These are phyloP conservation scores for Columba guinea DNA, from an alignment of 2,797 vertebrate genomes.

Conservation along the genomic window DNA sequence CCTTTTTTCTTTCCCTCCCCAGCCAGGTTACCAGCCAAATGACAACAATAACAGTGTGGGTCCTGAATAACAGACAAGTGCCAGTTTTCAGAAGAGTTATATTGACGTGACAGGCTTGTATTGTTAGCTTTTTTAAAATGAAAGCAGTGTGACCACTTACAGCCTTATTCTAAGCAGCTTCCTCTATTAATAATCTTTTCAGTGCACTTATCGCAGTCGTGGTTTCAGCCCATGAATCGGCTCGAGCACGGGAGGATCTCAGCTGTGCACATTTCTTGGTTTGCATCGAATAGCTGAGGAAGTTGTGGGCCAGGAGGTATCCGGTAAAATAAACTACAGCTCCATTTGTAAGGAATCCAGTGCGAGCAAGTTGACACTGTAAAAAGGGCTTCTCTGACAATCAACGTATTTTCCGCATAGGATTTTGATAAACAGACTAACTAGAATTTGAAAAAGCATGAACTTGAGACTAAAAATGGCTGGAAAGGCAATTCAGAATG, in stretches of 20 bases:
- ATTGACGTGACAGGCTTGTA: neutral
- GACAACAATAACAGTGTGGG: neutral
- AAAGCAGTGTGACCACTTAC: neutral
- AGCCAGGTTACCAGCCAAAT: neutral
- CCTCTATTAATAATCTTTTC: slow-evolving; percentile 34
- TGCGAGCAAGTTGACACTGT: neutral
- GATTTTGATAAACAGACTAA: slow-evolving; percentile 17
- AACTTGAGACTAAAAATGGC: neutral
- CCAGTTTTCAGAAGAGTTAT: slow-evolving; percentile 13
- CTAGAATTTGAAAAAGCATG: slow-evolving; percentile 19
- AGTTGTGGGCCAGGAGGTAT: slow-evolving; percentile 13
- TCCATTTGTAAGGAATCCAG: slow-evolving; percentile 13
- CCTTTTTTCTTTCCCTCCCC: neutral
- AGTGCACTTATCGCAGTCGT: slow-evolving; percentile 5
- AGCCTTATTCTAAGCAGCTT: slow-evolving; percentile 7
- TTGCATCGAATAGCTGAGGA: slow-evolving; percentile 5
- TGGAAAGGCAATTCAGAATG: neutral
- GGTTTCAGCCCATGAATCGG: neutral
- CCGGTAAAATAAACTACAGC: neutral
- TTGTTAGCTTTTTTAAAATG: neutral
- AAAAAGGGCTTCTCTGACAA: neutral
- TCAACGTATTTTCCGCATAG: neutral
- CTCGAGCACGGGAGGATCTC: neutral
- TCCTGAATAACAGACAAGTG: neutral
- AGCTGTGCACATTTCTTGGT: neutral